Evolutionary conservation across 2,888 invertebrate genomes (phyloP).

Genomic region (Acanthococcus lagerstroemiae): DNA sequence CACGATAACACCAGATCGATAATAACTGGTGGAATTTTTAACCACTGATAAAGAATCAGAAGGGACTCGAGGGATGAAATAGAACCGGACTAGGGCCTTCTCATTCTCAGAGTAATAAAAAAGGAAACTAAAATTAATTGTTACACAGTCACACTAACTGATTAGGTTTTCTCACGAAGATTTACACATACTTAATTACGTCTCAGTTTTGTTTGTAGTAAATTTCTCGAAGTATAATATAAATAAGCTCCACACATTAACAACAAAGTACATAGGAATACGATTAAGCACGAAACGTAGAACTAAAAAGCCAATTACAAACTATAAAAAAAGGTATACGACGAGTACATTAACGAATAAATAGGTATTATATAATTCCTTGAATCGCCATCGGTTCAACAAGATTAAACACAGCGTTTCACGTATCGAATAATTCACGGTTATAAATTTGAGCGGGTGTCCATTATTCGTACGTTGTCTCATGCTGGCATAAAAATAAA

Average conservation of each 20-base stretch:
- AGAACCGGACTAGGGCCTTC: too few relatives aligned
- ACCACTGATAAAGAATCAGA: too few relatives aligned
- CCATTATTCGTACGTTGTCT: too few relatives aligned
- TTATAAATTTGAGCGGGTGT: too few relatives aligned
- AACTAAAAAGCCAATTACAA: not conserved
- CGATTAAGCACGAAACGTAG: not conserved
- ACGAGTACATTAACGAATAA: not conserved
- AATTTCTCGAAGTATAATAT: constrained; percentile 5
- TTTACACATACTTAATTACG: not conserved
- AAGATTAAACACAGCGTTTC: too few relatives aligned
- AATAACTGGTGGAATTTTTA: too few relatives aligned
- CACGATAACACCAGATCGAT: not conserved
- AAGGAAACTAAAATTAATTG: not conserved
- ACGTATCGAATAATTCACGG: too few relatives aligned
- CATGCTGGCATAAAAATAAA: too few relatives aligned
- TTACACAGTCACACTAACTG: not conserved
- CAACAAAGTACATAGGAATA: constrained; percentile 16
- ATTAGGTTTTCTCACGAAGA: not conserved
- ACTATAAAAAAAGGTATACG: not conserved
- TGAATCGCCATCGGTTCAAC: not conserved
- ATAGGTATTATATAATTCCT: not conserved
- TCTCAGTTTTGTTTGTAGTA: not conserved
- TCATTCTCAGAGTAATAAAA: not conserved
- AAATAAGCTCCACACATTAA: constrained; percentile 31
- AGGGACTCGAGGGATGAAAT: too few relatives aligned